Base-by-base conservation (phyloP, 2,797 vertebrate species). In the Sebastes melanostomus region DNA sequence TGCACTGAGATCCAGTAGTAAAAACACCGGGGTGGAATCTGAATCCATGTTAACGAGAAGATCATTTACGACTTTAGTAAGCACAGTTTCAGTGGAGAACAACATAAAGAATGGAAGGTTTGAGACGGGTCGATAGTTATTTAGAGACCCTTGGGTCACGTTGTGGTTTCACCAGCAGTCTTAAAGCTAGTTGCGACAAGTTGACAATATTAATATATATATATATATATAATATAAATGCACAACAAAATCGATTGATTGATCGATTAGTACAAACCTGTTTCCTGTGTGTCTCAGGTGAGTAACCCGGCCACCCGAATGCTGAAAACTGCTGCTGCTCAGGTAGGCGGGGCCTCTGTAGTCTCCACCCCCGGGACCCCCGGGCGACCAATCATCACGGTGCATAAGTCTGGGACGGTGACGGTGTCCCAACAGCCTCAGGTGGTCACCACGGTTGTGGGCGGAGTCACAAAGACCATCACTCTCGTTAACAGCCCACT, bases 401-500 rank as follows among this genome's bases (percentile, higher is more conserved):
- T 98, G 61, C 97, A 97, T 87, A 98, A 98, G 80, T 97, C 96
- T 0, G 97, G 97, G 14, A 97, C 97, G 0, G 96, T 98, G 73
- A 97, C 97, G 0, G 97, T 98, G 67, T 97, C 97, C 2, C 97
- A 97, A 91, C 97, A 97, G 88, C 94, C 97, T 20, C 97, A 97
- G 90, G 97, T 97, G 80, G 96, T 97, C 88, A 98, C 97, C 66
- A 98, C 97, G 0, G 92, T 98, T 75, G 96, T 98, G 63, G 97
- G 97, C 0, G 97, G 97, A 0, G 97, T 97, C 87, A 98, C 97
- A 54, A 98, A 98, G 84, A 98, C 97, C 85, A 97, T 98, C 94
- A 98, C 97, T 2, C 92, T 98, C 3, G 97, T 98, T 36, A 98
- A 98, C 87, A 98, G 97, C 77, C 97, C 97, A 8, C 96, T 98